phyloP scores from a whole-genome alignment of 2,797 vertebrate genomes.

The Glossophaga mutica region DNA sequence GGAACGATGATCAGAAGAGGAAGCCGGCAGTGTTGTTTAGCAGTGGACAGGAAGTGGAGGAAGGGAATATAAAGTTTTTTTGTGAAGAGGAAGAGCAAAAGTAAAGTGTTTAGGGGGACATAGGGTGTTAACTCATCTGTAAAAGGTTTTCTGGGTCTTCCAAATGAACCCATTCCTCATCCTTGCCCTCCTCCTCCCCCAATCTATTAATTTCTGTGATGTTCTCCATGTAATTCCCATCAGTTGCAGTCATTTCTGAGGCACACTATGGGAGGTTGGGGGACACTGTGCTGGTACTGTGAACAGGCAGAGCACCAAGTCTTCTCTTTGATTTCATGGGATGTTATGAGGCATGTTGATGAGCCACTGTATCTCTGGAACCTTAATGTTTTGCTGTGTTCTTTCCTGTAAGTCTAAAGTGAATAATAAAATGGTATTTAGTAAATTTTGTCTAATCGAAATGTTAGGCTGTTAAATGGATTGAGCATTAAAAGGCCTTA shows the following conservation, averaged over 20 bases:
- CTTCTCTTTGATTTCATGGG: not conserved
- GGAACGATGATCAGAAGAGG: not conserved
- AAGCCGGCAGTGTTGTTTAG: not conserved
- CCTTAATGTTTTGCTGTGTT: not conserved
- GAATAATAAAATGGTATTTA: not conserved
- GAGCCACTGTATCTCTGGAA: not conserved
- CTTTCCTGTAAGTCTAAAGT: not conserved
- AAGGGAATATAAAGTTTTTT: too few relatives aligned
- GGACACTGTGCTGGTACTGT: too few relatives aligned
- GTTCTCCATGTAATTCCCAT: not conserved
- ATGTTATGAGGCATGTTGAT: accelerated
- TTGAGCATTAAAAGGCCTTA: not conserved
- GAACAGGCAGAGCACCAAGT: not conserved
- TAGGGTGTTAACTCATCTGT: not conserved
- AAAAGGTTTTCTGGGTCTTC: not conserved
- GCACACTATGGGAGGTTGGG: accelerated
- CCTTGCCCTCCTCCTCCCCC: accelerated
- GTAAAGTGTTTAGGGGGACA: not conserved
- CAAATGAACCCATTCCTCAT: not conserved
- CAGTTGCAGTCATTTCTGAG: not conserved
- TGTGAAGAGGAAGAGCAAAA: not conserved
- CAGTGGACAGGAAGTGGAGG: not conserved
- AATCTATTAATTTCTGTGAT: not conserved
- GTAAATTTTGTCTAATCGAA: not conserved
- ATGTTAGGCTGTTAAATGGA: not conserved